phyloP scores from a whole-genome alignment of 1,140 invertebrate genomes.

The Meteorus sp. region DNA sequence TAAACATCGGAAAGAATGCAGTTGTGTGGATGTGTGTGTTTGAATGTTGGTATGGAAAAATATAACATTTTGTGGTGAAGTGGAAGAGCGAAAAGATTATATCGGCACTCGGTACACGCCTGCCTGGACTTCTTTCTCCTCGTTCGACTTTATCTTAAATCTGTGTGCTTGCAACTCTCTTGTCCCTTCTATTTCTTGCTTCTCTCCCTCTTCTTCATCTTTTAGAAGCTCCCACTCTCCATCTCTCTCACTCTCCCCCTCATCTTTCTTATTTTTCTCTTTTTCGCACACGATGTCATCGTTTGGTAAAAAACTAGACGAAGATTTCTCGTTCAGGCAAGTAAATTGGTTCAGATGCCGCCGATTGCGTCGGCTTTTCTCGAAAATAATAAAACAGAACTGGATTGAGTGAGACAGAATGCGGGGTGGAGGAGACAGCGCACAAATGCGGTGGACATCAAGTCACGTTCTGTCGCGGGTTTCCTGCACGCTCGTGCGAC shows the following conservation, averaged over 20 bases:
- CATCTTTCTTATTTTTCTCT: background rate
- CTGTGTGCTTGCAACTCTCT: slow-evolving; percentile 23
- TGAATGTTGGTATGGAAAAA: slow-evolving; percentile 16
- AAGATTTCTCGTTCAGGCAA: slow-evolving; percentile 22
- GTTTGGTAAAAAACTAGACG: slow-evolving; percentile 21
- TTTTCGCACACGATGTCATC: slow-evolving; percentile 1
- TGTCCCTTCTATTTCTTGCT: slow-evolving; percentile 9
- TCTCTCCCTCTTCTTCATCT: slow-evolving; percentile 7
- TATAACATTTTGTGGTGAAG: slow-evolving; percentile 21
- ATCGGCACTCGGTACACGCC: slow-evolving; percentile 27
- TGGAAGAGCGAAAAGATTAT: slow-evolving; percentile 24
- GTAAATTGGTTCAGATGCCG: slow-evolving; percentile 29
- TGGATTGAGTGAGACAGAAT: background rate
- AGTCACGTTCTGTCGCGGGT: slow-evolving; percentile 15
- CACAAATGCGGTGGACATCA: slow-evolving; percentile 1
- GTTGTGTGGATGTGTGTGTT: background rate
- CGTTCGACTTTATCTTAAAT: slow-evolving; percentile 24
- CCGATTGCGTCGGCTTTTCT: slow-evolving; percentile 24
- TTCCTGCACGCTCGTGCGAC: slow-evolving; percentile 11
- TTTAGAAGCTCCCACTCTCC: background rate
- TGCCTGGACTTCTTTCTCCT: slow-evolving; percentile 21
- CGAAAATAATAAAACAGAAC: slow-evolving; percentile 10
- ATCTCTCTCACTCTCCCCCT: background rate
- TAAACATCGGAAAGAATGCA: slow-evolving; percentile 8
- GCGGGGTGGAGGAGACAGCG: background rate